These are phyloP conservation scores for Ptilonorhynchus violaceus DNA, from an alignment of 2,113 vertebrate species.

Conservation along the genomic window DNA sequence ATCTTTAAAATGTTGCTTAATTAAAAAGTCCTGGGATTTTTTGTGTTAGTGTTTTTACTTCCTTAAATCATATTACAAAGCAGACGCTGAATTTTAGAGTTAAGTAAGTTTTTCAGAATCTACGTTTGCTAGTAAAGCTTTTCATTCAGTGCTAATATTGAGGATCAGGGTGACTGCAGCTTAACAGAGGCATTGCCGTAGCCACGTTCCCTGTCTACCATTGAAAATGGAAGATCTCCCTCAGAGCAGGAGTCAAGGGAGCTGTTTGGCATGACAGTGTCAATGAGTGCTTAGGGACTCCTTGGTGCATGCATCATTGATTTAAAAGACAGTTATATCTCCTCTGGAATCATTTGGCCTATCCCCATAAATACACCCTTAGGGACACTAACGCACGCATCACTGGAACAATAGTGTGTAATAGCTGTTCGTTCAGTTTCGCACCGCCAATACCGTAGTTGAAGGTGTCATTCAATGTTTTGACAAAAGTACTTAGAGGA, in stretches of 20 bases:
- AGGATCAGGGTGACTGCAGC: neutral
- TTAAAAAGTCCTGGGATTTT: neutral
- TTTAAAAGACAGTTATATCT: neutral
- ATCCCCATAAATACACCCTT: neutral
- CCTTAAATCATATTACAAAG: neutral
- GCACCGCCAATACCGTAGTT: neutral
- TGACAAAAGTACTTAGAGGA: neutral
- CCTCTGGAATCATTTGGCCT: neutral
- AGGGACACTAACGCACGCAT: neutral
- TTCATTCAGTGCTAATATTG: neutral
- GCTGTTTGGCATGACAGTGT: neutral
- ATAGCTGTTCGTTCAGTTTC: neutral
- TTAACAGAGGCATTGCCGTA: neutral
- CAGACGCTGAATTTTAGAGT: neutral
- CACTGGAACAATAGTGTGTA: neutral
- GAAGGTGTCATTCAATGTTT: slow-evolving; percentile 6
- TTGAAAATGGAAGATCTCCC: neutral
- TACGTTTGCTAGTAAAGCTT: neutral
- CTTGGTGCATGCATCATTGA: neutral
- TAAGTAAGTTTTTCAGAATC: neutral
- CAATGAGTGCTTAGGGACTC: neutral
- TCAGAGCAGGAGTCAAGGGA: neutral
- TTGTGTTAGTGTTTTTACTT: neutral
- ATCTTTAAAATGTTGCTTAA: neutral
- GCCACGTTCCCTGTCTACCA: neutral